These are phyloP conservation scores for Pterostichus niger DNA, from an alignment of 2,888 invertebrate species.

Conservation along the genomic window DNA sequence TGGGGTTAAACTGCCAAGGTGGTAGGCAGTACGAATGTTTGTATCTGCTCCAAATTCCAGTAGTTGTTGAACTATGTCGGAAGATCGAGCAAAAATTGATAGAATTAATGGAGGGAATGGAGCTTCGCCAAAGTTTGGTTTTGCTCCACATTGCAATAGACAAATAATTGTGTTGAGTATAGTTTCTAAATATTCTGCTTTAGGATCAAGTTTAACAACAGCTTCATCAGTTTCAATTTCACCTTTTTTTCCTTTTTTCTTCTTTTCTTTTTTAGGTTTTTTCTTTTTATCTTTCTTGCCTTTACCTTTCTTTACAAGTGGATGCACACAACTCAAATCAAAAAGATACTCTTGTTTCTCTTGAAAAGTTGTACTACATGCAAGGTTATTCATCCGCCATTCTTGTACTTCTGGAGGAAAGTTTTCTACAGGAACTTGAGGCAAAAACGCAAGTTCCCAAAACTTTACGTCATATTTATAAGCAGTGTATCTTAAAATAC, in stretches of 20 bases:
- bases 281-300: slow-evolving; percentile 31
- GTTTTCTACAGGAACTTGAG: slow-evolving; percentile 69
- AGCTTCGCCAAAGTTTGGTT: slow-evolving; percentile 73
- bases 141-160: slow-evolving; percentile 73
- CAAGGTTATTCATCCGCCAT: slow-evolving; percentile 19
- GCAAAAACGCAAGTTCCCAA: slow-evolving; percentile 76
- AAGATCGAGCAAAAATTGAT: slow-evolving; percentile 72
- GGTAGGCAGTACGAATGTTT: slow-evolving; percentile 70
- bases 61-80: slow-evolving; percentile 71
- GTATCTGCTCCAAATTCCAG: slow-evolving; percentile 70
- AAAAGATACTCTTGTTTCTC: slow-evolving; percentile 67
- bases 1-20: slow-evolving; percentile 71
- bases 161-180: slow-evolving; percentile 71
- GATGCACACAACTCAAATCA: slow-evolving; percentile 64
- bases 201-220: not conserved
- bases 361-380: not conserved
- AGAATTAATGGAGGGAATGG: slow-evolving; percentile 74
- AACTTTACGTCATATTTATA: slow-evolving; percentile 70
- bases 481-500: slow-evolving; percentile 76
- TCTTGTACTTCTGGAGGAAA: slow-evolving; percentile 18
- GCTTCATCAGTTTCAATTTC: slow-evolving; percentile 18
- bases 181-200: slow-evolving; percentile 37
- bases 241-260: slow-evolving; percentile 42
- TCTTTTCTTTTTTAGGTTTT: slow-evolving; percentile 46
- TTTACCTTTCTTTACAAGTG: slow-evolving; percentile 48